Evolutionary conservation across 1,140 invertebrate species (phyloP), one percentile per base, ranked within the genome.

Genomic region (Drosophila dunni): DNA sequence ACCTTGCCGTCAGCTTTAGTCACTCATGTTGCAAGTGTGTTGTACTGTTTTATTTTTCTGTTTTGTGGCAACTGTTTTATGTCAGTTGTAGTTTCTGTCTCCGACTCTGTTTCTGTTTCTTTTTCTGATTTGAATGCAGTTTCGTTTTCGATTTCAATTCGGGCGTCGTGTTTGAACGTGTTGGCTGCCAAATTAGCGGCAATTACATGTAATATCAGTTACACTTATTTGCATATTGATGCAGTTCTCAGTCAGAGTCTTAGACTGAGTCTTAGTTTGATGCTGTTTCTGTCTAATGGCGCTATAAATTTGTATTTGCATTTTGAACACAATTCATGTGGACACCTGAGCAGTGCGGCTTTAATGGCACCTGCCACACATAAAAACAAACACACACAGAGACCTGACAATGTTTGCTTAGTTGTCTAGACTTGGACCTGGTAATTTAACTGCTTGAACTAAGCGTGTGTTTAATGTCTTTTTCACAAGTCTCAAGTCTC

Each of bases 171-270:
- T 73, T 71, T 29, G 78, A 74, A 90, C 86, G 88, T 90, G 88
- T 90, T 90, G 79, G 82, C 88, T 90, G 79, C 86, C 86, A 90
- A 90, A 90, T 90, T 90, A 90, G 86, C 88, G 77, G 88, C 86
- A 90, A 90, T 90, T 90, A 90, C 86, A 90, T 90, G 88, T 90
- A 90, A 90, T 90, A 88, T 86, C 77, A 80, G 82, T 90, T 86
- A 84, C 85, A 89, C 78, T 81, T 81, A 89, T 84, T 89, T 89
- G 81, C 81, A 89, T 89, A 89, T 89, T 90, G 84, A 81, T 84
- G 85, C 84, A 84, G 78, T 89, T 89, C 84, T 84, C 62, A 40
- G 24, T 29, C 6, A 5, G 24, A 29, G 24, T 29, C 24, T 29
- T 29, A 3, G 24, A 29, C 24, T 29, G 6, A 29, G 24, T 29